A percentile compares a stretch with the other conserved stretches of the same genome.
phyloP scores from a whole-genome alignment of 2,113 vertebrate species.

The Hirundichthys speculiger region DNA sequence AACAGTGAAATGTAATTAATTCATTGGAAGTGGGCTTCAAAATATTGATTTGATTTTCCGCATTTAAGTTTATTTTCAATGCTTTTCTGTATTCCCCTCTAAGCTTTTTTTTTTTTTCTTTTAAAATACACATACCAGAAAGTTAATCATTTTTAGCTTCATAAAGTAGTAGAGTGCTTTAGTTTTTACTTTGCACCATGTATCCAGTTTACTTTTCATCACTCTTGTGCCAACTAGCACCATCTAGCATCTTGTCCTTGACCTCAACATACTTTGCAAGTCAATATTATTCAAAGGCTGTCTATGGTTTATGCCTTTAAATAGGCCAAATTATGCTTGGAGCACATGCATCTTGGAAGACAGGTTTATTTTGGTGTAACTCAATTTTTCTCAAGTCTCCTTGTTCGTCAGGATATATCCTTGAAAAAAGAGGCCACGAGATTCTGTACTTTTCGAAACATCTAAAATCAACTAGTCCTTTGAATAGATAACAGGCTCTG shows the following conservation, averaged over 20 bases:
- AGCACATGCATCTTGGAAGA: slow-evolving; percentile 84
- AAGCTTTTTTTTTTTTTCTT: not conserved
- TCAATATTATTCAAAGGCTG: slow-evolving; percentile 82
- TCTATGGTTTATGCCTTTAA: slow-evolving; percentile 81
- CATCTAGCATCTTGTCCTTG: slow-evolving; percentile 64
- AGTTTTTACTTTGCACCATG: slow-evolving; percentile 41
- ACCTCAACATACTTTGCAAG: slow-evolving; percentile 78
- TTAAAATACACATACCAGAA: not conserved
- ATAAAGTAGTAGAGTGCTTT: slow-evolving; percentile 39
- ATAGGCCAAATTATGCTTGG: slow-evolving; percentile 83
- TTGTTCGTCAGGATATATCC: slow-evolving; percentile 79
- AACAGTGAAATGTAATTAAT: slow-evolving; percentile 5
- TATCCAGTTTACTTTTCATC: slow-evolving; percentile 62
- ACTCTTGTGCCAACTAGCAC: slow-evolving; percentile 61
- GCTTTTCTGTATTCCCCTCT: no score
- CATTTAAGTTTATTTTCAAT: not conserved
- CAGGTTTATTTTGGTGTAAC: slow-evolving; percentile 86
- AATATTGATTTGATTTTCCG: not conserved
- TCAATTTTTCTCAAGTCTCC: slow-evolving; percentile 86
- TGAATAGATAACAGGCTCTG: slow-evolving; percentile 26
- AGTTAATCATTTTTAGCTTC: slow-evolving; percentile 28
- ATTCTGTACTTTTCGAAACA: slow-evolving; percentile 73
- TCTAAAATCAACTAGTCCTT: slow-evolving; percentile 46
- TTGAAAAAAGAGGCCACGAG: slow-evolving; percentile 82
- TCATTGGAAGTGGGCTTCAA: slow-evolving; percentile 2